Evolutionary conservation across 1,140 invertebrate species (phyloP).

Genomic region (Cyrtorhinus lividipennis): DNA sequence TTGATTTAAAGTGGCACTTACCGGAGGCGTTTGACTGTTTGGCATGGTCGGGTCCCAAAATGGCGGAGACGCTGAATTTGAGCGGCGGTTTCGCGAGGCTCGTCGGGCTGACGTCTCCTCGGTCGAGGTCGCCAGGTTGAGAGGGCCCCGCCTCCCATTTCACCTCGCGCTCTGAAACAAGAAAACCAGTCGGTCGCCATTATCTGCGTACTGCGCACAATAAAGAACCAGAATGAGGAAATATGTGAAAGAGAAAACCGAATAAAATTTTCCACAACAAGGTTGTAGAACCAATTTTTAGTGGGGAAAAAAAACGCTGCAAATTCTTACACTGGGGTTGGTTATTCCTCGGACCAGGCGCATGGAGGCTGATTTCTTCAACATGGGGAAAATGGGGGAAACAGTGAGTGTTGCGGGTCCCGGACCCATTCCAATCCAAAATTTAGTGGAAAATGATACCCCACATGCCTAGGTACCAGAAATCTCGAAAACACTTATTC

Average conservation of each 20-base stretch:
- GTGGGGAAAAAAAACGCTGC: too few relatives aligned
- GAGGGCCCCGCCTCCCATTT: constrained; percentile 16
- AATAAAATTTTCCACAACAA: not conserved
- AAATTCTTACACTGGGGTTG: too few relatives aligned
- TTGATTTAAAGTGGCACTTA: too few relatives aligned
- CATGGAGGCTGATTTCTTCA: too few relatives aligned
- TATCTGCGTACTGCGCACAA: not conserved
- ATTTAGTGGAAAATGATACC: too few relatives aligned
- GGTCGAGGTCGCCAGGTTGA: constrained; percentile 6
- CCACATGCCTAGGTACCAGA: too few relatives aligned
- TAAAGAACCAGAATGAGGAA: not conserved
- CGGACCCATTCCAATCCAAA: too few relatives aligned
- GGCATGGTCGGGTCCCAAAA: constrained; percentile 49
- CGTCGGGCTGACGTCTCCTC: constrained; percentile 27
- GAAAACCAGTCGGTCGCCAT: not conserved
- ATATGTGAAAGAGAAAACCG: not conserved
- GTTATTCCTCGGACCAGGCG: too few relatives aligned
- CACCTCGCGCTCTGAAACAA: constrained; percentile 15
- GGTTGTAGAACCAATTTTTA: too few relatives aligned
- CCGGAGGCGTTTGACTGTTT: constrained; percentile 28
- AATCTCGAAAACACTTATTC: too few relatives aligned
- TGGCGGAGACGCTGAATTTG: constrained; percentile 85
- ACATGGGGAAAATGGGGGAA: too few relatives aligned
- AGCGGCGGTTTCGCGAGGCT: constrained; percentile 46
- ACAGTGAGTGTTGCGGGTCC: too few relatives aligned